Base-by-base conservation (phyloP, 2,888 invertebrate genomes). In the Thymelicus lineola region DNA sequence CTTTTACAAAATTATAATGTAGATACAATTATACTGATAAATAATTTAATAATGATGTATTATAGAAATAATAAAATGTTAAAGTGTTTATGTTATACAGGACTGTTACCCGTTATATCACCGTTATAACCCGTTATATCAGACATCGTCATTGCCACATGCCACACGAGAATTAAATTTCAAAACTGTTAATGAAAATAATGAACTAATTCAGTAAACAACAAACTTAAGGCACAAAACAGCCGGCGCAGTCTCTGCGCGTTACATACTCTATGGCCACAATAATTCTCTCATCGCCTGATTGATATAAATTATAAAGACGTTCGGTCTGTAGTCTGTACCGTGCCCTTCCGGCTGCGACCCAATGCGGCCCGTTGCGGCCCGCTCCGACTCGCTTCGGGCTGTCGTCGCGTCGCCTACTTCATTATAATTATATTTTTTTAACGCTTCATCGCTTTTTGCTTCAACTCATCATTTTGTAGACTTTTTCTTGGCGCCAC, bases 371-470 rank as follows among this genome's bases (percentile, higher is more conserved):
- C 15, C 50, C 50, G 50, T 7, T 50, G 50, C 50, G 50, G 50
- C 50, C 50, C 42, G 38, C 20, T 17, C 42, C 38, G 42, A 12
- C 42, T 36, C 28, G 36, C 28, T 57, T 12, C 35, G 50, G 17
- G 17, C 82, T 82, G 81, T 80, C 80, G 76, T 79, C 84, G 80
- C 80, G 76, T 79, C 84, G 80, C 82, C 75, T 28, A 28, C 28
- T 83, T 81, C 79, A 45, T 68, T 78, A 83, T 75, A n/a, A 45
- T 68, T 78, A 76, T 79, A 82, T 83, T 84, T 84, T 83, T 90
- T 85, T 83, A 87, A 87, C 86, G 87, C 86, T 55, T 68, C 35
- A 55, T 87, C 86, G 79, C 77, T 82, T 89, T 87, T 87, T 86
- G 83, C 81, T 71, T 71, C 50, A 15, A 15, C 48, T 63, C 62